Conservation (phyloP, 2,113 vertebrate genomes). For the Microtus ochrogaster region DNA sequence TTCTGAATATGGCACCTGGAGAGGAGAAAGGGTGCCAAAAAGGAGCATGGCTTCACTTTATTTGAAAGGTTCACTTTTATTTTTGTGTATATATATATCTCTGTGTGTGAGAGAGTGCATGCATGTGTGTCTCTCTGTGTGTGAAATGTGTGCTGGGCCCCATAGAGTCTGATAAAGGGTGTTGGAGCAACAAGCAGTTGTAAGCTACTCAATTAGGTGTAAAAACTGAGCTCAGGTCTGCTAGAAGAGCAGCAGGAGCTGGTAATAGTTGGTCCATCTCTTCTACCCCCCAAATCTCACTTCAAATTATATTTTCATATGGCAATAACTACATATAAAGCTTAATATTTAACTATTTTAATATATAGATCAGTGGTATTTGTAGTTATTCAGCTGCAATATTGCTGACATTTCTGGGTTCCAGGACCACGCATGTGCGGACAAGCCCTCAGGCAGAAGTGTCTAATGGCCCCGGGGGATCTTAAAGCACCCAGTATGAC, state of each 20-base stretch:
- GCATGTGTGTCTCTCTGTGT: not conserved
- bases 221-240: not conserved
- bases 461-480: no score
- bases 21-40: slow-evolving; percentile 56
- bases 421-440: no score
- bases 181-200: no score
- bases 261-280: not conserved
- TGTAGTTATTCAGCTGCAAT: no score
- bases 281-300: not conserved
- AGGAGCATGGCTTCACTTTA: not conserved
- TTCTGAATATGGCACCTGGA: not conserved
- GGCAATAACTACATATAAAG: not conserved
- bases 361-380: not conserved
- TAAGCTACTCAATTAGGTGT: not conserved
- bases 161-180: not conserved
- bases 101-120: not conserved
- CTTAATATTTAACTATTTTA: slow-evolving; percentile 11
- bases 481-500: no score
- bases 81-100: not conserved
- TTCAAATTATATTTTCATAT: slow-evolving; percentile 16
- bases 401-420: no score
- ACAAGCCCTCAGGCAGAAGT: no score
- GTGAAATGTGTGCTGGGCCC: not conserved
- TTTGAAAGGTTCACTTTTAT: not conserved
- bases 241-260: not conserved